Conservation (phyloP, 1,140 invertebrate species). For the Trachymyrmex cornetzi region DNA sequence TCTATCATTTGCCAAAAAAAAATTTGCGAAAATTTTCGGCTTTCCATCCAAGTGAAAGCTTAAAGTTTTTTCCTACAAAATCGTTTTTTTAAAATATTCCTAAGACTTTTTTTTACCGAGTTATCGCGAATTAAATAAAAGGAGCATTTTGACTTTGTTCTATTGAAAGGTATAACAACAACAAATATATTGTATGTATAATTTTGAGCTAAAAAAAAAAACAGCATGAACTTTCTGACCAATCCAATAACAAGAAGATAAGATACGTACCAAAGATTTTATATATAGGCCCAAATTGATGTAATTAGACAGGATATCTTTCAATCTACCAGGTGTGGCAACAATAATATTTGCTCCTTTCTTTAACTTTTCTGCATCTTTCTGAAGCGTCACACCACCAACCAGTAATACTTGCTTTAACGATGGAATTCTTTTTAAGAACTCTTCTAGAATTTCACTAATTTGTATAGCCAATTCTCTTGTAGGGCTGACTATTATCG, state of each 20-base stretch:
- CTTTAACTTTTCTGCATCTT: constrained; percentile 91
- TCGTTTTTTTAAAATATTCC: too few relatives aligned
- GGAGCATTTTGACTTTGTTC: too few relatives aligned
- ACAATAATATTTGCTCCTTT: constrained; percentile 95
- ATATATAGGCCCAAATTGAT: constrained; percentile 89
- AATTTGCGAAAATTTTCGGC: too few relatives aligned
- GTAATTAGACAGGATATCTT: constrained; percentile 92
- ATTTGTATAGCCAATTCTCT: constrained; percentile 97
- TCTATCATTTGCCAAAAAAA: too few relatives aligned
- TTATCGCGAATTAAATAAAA: too few relatives aligned
- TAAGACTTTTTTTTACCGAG: too few relatives aligned
- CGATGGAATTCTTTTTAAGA: constrained; percentile 87
- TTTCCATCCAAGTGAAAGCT: too few relatives aligned
- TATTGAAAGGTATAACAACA: too few relatives aligned
- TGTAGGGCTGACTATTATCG: constrained; percentile 96
- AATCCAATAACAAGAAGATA: background rate
- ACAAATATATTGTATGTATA: too few relatives aligned
- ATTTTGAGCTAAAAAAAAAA: too few relatives aligned
- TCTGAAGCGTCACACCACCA: constrained; percentile 92
- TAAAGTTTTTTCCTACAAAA: too few relatives aligned
- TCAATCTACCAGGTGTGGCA: constrained; percentile 96
- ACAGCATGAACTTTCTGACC: too few relatives aligned
- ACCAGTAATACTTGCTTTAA: constrained; percentile 91
- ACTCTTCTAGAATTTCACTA: constrained; percentile 90
- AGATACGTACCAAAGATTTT: constrained; percentile 90